These are phyloP conservation scores for Syngnathus floridae DNA, from an alignment of 2,113 vertebrate species.

Conservation along the genomic window DNA sequence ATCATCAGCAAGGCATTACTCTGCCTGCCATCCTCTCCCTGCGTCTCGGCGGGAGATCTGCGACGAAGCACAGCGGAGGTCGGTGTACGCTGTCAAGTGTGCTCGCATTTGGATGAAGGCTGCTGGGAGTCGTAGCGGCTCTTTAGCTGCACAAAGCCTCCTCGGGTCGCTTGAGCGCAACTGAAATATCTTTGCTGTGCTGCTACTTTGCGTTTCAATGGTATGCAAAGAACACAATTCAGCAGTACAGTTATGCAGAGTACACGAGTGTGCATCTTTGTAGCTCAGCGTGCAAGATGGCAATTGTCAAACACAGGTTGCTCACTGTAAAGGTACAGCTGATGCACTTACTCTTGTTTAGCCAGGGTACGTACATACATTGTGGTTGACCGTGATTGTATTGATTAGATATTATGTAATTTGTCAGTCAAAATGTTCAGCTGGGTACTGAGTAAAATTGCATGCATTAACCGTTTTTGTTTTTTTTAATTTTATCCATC, in stretches of 20 bases:
- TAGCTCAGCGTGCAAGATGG: neutral
- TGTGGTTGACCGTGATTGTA: neutral
- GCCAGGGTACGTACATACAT: neutral
- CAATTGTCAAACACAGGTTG: neutral
- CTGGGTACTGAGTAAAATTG: neutral
- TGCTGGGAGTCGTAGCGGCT: constrained; percentile 32
- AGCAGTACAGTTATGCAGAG: neutral
- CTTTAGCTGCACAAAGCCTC: constrained; percentile 20
- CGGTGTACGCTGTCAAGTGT: constrained; percentile 36
- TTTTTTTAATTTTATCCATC: neutral
- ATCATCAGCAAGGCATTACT: constrained; percentile 44
- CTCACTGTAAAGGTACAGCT: neutral
- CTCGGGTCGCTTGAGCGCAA: constrained; percentile 18
- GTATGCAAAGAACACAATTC: constrained; percentile 5
- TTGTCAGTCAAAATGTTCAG: neutral
- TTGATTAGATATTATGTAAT: neutral
- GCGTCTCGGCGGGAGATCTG: constrained; percentile 25
- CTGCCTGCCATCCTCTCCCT: constrained; percentile 23
- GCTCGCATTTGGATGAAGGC: constrained; percentile 24
- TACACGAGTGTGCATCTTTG: constrained; percentile 3
- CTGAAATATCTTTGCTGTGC: constrained; percentile 1
- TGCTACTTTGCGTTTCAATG: constrained; percentile 18
- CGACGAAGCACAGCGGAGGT: constrained; percentile 20
- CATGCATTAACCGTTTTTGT: neutral
- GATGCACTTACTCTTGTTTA: neutral